A percentile compares a stretch with the other conserved stretches of the same genome.
These are phyloP conservation scores for Pyxicephalus adspersus DNA, from an alignment of 2,113 vertebrate species.

Conservation along the genomic window DNA sequence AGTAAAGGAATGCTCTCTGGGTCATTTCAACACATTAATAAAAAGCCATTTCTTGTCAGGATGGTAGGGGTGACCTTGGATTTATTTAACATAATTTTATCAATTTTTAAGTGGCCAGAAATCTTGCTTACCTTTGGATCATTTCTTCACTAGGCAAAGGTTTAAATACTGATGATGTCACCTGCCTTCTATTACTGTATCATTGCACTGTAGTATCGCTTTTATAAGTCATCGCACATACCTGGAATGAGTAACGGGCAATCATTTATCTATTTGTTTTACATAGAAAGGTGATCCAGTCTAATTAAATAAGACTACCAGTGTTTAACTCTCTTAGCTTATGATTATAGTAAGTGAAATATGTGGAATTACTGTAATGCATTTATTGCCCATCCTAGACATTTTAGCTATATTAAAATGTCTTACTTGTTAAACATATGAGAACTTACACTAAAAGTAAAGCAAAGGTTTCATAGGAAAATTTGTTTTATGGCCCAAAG, in stretches of 20 bases:
- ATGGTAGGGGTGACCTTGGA: slow-evolving; percentile 88
- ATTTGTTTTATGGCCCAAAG: too few species aligned
- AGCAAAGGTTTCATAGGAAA: background rate
- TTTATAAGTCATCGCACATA: slow-evolving; percentile 52
- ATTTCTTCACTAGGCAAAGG: too few species aligned
- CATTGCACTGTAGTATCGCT: too few species aligned
- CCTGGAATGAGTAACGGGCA: slow-evolving; percentile 58
- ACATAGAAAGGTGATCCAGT: slow-evolving; percentile 56
- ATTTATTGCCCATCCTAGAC: slow-evolving; percentile 17
- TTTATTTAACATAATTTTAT: slow-evolving; percentile 94
- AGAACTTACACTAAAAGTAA: slow-evolving; percentile 3
- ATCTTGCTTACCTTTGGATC: background rate
- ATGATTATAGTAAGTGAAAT: slow-evolving; percentile 64
- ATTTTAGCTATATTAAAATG: slow-evolving; percentile 7
- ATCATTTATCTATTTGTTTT: slow-evolving; percentile 65
- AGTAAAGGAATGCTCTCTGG: slow-evolving; percentile 73
- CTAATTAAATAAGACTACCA: slow-evolving; percentile 65
- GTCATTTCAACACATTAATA: slow-evolving; percentile 79
- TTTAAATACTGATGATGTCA: background rate
- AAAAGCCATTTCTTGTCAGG: slow-evolving; percentile 79
- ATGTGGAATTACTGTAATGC: slow-evolving; percentile 52
- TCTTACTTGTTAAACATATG: slow-evolving; percentile 33
- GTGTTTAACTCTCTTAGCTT: slow-evolving; percentile 68
- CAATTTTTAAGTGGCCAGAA: slow-evolving; percentile 73
- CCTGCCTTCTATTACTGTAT: background rate